phyloP scores from a whole-genome alignment of 1,140 invertebrate species.

The Branchinecta lindahli region DNA sequence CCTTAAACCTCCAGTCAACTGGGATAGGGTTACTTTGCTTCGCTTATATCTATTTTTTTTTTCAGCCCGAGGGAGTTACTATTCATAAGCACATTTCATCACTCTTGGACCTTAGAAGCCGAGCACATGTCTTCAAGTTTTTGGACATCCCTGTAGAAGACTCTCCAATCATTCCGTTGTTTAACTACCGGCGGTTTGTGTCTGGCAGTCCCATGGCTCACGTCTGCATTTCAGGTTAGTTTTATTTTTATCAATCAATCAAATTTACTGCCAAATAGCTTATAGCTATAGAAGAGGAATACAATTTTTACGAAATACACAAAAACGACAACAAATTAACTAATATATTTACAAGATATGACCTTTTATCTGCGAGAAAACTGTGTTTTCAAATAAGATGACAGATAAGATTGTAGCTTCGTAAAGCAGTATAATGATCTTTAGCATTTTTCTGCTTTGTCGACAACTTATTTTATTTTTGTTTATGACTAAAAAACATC shows the following conservation, averaged over 20 bases:
- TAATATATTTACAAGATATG: too few species aligned
- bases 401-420: too few species aligned
- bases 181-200: constrained; percentile 39
- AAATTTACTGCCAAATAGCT: too few species aligned
- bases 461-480: too few species aligned
- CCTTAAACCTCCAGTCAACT: too few species aligned
- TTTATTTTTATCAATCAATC: constrained; percentile 14
- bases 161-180: constrained; percentile 40
- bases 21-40: too few species aligned
- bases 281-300: too few species aligned
- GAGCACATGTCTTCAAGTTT: constrained; percentile 38
- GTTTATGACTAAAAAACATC: too few species aligned
- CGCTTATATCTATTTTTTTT: constrained; percentile 14
- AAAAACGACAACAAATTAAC: too few species aligned
- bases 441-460: too few species aligned
- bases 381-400: not conserved
- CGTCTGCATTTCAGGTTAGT: constrained; percentile 37
- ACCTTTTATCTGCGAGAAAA: not conserved
- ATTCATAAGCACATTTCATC: constrained; percentile 42
- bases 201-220: constrained; percentile 34
- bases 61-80: constrained; percentile 39
- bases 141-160: constrained; percentile 43
- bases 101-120: constrained; percentile 41
- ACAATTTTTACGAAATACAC: too few species aligned
- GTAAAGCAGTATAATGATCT: too few species aligned